Conservation (phyloP, 2,888 invertebrate genomes). For the Elegia similella region DNA sequence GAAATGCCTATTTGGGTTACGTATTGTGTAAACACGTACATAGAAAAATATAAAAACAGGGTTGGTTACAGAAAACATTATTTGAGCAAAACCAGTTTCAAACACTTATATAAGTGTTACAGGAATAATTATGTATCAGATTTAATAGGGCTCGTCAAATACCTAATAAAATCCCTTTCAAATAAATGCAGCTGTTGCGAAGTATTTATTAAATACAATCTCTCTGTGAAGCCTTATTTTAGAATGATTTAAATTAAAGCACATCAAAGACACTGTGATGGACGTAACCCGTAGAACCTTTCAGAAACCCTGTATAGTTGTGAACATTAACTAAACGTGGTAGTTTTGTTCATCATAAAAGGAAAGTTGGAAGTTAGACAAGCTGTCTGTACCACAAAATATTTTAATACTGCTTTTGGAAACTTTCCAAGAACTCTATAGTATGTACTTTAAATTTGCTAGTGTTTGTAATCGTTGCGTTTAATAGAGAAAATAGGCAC, state of each 20-base stretch:
- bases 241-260: not conserved
- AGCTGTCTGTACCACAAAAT: conserved; percentile 13
- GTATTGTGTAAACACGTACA: too few species aligned
- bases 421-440: conserved; percentile 11
- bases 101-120: too few species aligned
- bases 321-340: conserved; percentile 14
- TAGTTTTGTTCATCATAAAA: conserved; percentile 12
- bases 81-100: too few species aligned
- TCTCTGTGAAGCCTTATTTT: not conserved
- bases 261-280: conserved; percentile 1
- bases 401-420: conserved; percentile 3
- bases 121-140: too few species aligned
- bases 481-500: not conserved
- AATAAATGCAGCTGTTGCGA: too few species aligned
- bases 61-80: too few species aligned
- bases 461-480: not conserved
- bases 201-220: too few species aligned
- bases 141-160: too few species aligned
- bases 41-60: too few species aligned
- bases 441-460: not conserved
- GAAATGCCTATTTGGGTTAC: too few species aligned
- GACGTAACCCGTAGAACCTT: not conserved
- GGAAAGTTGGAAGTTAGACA: conserved; percentile 13
- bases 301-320: not conserved
- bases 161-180: too few species aligned